Conservation (phyloP, 2,888 invertebrate species). For the Dasypogon diadema region DNA sequence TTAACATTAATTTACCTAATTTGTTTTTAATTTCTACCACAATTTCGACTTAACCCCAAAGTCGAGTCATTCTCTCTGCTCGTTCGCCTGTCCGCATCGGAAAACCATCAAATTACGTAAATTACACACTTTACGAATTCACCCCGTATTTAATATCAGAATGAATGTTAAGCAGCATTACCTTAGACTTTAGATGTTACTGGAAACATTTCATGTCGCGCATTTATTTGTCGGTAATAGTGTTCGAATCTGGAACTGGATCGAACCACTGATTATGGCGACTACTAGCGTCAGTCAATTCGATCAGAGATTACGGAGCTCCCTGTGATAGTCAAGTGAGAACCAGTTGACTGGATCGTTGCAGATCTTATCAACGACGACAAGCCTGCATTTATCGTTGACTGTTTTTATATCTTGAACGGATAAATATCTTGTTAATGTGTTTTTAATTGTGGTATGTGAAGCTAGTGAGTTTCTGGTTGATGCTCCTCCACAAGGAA, state of each 20-base stretch:
- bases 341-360: slow-evolving; percentile 50
- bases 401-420: slow-evolving; percentile 42
- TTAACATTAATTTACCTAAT: slow-evolving; percentile 57
- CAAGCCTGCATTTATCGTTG: slow-evolving; percentile 36
- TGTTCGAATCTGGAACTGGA: slow-evolving; percentile 29
- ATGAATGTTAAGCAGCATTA: background rate
- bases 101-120: slow-evolving; percentile 54
- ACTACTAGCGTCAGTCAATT: background rate
- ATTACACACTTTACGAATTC: slow-evolving; percentile 53
- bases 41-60: slow-evolving; percentile 26
- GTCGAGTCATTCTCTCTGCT: slow-evolving; percentile 2
- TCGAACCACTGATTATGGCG: background rate
- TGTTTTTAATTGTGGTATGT: slow-evolving; percentile 60
- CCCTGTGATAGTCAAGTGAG: slow-evolving; percentile 16
- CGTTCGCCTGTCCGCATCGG: background rate
- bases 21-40: slow-evolving; percentile 48
- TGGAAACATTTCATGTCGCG: slow-evolving; percentile 13
- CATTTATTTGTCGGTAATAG: slow-evolving; percentile 5
- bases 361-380: slow-evolving; percentile 42
- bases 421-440: slow-evolving; percentile 60
- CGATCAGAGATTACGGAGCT: slow-evolving; percentile 31
- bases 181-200: slow-evolving; percentile 21
- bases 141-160: slow-evolving; percentile 12
- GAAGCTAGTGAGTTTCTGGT: slow-evolving; percentile 50
- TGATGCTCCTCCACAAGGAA: slow-evolving; percentile 10